Conservation (phyloP, 2,797 vertebrate species). For the Poeciliopsis turneri region DNA sequence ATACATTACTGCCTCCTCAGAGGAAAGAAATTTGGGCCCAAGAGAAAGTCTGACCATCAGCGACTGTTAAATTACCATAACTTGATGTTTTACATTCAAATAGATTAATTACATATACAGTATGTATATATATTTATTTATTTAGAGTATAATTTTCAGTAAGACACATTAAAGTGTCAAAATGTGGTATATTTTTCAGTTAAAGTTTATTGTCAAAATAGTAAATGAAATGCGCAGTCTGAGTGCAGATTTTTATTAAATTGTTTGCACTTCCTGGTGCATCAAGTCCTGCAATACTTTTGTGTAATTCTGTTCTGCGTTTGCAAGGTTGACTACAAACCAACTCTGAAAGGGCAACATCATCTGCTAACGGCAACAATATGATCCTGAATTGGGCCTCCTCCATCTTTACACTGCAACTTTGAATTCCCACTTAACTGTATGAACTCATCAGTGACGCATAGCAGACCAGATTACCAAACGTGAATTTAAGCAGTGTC, state of each 20-base stretch:
- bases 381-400: neutral
- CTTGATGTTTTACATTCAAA: neutral
- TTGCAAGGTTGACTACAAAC: neutral
- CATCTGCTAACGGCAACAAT: neutral
- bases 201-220: neutral
- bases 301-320: neutral
- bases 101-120: neutral
- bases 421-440: neutral
- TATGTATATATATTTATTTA: too few relatives aligned
- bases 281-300: neutral
- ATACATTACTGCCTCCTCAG: slow-evolving; percentile 27
- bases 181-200: neutral
- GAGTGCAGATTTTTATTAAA: neutral
- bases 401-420: neutral
- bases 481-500: too few relatives aligned
- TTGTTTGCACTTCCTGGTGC: neutral
- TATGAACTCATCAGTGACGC: neutral
- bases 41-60: neutral
- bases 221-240: neutral
- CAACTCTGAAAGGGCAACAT: neutral
- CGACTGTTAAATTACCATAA: slow-evolving; percentile 5
- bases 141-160: too few relatives aligned
- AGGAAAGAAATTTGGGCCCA: neutral
- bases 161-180: neutral
- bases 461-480: neutral